A percentile compares a stretch with the other conserved stretches of the same genome.
These are phyloP conservation scores for Eurois occulta DNA, from an alignment of 2,888 invertebrate species.

Conservation along the genomic window DNA sequence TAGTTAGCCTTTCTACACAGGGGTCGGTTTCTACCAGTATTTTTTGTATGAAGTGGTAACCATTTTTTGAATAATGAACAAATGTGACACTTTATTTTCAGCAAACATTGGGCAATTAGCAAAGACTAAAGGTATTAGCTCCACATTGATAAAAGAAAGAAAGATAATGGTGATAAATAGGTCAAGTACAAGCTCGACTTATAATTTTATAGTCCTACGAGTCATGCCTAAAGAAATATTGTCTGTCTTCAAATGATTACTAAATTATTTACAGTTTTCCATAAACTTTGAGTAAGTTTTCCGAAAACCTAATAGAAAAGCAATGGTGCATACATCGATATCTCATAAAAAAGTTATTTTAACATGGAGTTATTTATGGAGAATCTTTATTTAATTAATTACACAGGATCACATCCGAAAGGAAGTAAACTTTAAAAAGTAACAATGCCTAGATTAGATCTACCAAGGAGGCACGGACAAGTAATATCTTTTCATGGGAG, in stretches of 20 bases:
- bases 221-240: neutral
- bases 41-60: neutral
- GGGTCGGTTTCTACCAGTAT: neutral
- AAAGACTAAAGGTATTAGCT: constrained; percentile 36
- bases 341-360: neutral
- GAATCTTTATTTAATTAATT: neutral
- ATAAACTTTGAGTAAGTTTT: neutral
- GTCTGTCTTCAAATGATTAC: constrained; percentile 1
- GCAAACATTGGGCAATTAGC: constrained; percentile 35
- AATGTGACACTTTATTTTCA: constrained; percentile 16
- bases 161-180: constrained; percentile 35
- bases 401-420: neutral
- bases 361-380: too few species aligned
- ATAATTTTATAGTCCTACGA: neutral
- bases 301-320: neutral
- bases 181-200: constrained; percentile 43
- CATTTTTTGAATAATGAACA: constrained; percentile 11
- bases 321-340: neutral
- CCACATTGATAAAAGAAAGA: constrained; percentile 41
- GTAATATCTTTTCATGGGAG: neutral
- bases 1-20: neutral
- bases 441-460: neutral
- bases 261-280: neutral
- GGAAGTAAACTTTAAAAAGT: neutral
- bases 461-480: too few species aligned